Percentiles rank a stretch among this genome's conserved stretches.
phyloP scores from a whole-genome alignment of 2,797 vertebrate genomes.

The Enteromius paludinosus region DNA sequence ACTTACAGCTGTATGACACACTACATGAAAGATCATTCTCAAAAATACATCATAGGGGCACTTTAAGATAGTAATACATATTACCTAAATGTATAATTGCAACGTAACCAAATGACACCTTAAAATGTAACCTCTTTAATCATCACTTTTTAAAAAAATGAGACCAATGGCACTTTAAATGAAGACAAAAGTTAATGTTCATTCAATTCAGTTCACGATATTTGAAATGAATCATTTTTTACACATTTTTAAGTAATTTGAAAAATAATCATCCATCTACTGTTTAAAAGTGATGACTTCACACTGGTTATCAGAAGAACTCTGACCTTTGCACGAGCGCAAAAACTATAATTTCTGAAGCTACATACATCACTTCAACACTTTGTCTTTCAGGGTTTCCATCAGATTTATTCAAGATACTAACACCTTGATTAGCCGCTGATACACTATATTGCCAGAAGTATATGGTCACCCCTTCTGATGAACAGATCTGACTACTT shows the following conservation, averaged over 20 bases:
- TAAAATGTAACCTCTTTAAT: not conserved
- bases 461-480: no score
- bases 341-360: not conserved
- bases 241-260: not conserved
- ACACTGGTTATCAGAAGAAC: not conserved
- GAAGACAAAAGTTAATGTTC: no score
- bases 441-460: no score
- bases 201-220: not conserved
- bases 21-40: no score
- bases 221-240: not conserved
- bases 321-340: not conserved
- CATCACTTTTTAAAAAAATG: not conserved
- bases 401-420: not conserved
- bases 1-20: no score
- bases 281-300: not conserved
- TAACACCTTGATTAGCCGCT: not conserved
- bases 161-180: not conserved
- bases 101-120: no score
- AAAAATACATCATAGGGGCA: no score
- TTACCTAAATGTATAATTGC: no score
- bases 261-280: not conserved
- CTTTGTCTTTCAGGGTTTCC: not conserved
- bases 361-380: not conserved
- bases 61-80: no score
- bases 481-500: no score